phyloP scores from a whole-genome alignment of 2,888 invertebrate species.

The Automeris io region DNA sequence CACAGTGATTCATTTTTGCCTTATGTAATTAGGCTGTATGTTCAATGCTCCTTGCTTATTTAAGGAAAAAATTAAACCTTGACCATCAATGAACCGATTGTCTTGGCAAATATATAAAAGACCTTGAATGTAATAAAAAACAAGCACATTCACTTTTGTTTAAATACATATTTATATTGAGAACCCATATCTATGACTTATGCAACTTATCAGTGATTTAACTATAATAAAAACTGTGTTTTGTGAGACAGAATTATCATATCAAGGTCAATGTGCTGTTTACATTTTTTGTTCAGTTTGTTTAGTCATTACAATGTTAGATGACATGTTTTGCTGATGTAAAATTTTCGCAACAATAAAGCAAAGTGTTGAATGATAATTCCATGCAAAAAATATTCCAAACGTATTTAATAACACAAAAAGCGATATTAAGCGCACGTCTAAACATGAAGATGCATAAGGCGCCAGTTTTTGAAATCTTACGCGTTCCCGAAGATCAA shows the following conservation, averaged over 20 bases:
- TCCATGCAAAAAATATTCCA: background rate
- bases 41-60: background rate
- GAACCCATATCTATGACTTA: background rate
- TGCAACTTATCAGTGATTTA: background rate
- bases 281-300: background rate
- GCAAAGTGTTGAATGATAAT: background rate
- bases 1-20: too few relatives aligned
- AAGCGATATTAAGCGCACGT: constrained; percentile 1
- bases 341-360: background rate
- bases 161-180: background rate
- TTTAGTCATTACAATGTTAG: background rate
- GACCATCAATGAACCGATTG: background rate
- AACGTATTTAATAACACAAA: background rate
- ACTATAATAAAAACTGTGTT: background rate
- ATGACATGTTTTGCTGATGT: background rate
- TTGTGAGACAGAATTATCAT: background rate
- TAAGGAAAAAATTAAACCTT: background rate
- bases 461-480: constrained; percentile 31
- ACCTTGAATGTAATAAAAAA: background rate
- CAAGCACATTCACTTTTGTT: background rate
- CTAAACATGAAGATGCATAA: constrained; percentile 1
- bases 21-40: background rate
- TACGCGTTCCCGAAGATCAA: constrained; percentile 60
- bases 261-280: background rate
- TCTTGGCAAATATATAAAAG: background rate